Conservation (phyloP, 2,888 invertebrate species). For the Cacoxenus indagator region DNA sequence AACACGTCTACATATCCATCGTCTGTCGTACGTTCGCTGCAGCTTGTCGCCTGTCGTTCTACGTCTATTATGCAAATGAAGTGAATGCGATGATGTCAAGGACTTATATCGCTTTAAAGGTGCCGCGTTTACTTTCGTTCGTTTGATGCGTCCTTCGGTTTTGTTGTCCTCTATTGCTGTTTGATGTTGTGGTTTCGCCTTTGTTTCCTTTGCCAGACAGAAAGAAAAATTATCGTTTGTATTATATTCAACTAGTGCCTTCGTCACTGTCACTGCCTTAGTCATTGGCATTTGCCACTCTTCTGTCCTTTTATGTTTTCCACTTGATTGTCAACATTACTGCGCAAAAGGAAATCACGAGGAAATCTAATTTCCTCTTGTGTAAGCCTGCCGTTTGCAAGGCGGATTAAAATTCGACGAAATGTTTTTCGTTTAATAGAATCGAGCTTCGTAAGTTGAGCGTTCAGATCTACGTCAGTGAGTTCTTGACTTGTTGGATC, state of each 20-base stretch:
- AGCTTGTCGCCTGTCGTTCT: background rate
- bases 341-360: background rate
- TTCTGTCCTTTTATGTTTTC: background rate
- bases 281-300: background rate
- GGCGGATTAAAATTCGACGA: background rate
- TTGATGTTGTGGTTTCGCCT: background rate
- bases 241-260: background rate
- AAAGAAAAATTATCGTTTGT: background rate
- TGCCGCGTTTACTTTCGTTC: background rate
- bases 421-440: too few species aligned
- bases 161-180: background rate
- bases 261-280: background rate
- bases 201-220: slow-evolving; percentile 4
- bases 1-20: too few species aligned
- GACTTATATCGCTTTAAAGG: slow-evolving; percentile 49
- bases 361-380: slow-evolving; percentile 56
- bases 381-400: slow-evolving; percentile 30
- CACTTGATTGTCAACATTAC: background rate
- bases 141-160: background rate
- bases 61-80: slow-evolving; percentile 51
- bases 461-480: too few species aligned
- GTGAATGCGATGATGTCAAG: slow-evolving; percentile 51
- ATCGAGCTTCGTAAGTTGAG: too few species aligned
- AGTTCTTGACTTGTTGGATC: too few species aligned
- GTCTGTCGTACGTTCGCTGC: background rate